Conservation (phyloP, 2,113 vertebrate genomes). For the Daphoenositta chrysoptera region DNA sequence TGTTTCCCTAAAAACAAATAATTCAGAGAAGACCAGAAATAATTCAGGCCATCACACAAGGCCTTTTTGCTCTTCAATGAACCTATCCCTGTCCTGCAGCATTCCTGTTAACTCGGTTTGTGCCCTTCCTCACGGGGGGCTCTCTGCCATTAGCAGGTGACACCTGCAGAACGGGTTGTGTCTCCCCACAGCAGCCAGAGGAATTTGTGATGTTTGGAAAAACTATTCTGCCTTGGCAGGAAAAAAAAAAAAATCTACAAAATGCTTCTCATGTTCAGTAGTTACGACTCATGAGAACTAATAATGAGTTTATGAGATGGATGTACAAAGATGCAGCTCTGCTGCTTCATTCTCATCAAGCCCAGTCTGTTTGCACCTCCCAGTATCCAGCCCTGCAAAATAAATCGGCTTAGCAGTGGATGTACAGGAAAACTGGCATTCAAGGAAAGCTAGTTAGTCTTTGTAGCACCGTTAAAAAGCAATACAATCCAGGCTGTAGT, state of each 20-base stretch:
- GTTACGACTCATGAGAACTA: not conserved
- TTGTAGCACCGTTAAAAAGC: not conserved
- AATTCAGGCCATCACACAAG: not conserved
- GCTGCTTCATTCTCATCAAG: not conserved
- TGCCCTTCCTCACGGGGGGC: too few species aligned
- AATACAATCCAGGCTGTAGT: not conserved
- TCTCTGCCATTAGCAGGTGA: not conserved
- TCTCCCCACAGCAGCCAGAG: not conserved
- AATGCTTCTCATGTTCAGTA: not conserved
- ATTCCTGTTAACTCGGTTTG: fast-evolving
- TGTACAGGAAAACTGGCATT: not conserved
- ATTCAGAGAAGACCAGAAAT: not conserved
- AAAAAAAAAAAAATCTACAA: not conserved
- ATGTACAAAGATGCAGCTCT: not conserved
- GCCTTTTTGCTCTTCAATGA: not conserved
- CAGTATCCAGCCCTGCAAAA: not conserved
- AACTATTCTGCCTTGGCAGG: not conserved
- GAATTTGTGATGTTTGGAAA: not conserved
- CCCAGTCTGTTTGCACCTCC: not conserved
- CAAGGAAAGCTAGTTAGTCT: not conserved
- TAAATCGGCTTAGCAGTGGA: not conserved
- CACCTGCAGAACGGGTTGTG: not conserved
- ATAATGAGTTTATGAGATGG: not conserved
- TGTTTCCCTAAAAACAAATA: not conserved
- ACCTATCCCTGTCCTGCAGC: not conserved